Evolutionary conservation across 1,140 invertebrate genomes (phyloP).

Genomic region (Drosophila orena): DNA sequence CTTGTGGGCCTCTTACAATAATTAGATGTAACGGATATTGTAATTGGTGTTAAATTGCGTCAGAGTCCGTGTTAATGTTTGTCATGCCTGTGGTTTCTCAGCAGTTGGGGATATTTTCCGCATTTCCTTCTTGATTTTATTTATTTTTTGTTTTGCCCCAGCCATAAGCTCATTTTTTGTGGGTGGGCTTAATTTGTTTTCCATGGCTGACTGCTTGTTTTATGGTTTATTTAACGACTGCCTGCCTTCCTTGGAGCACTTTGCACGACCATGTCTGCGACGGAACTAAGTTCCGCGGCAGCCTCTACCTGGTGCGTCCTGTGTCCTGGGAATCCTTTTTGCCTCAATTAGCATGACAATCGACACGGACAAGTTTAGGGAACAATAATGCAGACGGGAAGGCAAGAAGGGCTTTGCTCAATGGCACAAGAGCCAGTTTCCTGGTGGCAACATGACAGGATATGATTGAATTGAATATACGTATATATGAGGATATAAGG

Average conservation of each 20-base stretch:
- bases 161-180: conserved; percentile 18
- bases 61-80: conserved; percentile 75
- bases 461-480: conserved; percentile 60
- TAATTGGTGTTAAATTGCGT: conserved; percentile 85
- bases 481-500: conserved; percentile 7
- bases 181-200: conserved; percentile 46
- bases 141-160: neutral
- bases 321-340: conserved; percentile 34
- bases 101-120: conserved; percentile 8
- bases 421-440: conserved; percentile 57
- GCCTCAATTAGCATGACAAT: conserved; percentile 79
- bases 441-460: conserved; percentile 60
- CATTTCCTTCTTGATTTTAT: conserved; percentile 2
- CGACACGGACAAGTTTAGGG: conserved; percentile 44
- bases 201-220: conserved; percentile 22
- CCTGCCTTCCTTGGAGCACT: conserved; percentile 41
- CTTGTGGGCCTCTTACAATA: conserved; percentile 73
- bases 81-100: conserved; percentile 30
- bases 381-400: conserved; percentile 27
- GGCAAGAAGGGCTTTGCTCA: conserved; percentile 18
- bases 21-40: conserved; percentile 85
- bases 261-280: conserved; percentile 33
- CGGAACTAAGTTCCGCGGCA: conserved; percentile 42
- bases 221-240: conserved; percentile 46
- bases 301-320: conserved; percentile 21